Conservation (phyloP, 2,888 invertebrate genomes). For the Myopa testacea region DNA sequence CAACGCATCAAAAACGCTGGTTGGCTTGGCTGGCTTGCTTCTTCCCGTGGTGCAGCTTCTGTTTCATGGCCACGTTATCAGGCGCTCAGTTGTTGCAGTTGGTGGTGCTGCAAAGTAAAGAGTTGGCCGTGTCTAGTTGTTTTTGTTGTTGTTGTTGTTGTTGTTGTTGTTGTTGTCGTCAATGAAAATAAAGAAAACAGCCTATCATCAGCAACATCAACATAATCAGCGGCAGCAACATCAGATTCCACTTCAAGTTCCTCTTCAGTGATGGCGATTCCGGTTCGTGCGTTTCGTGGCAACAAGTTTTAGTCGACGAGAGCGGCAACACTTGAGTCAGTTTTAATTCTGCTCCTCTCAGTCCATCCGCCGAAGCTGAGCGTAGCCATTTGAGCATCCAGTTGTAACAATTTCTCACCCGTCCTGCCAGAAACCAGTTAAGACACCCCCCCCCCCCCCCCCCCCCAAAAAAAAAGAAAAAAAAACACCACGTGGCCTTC, state of each 20-base stretch:
- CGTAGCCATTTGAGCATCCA: constrained; percentile 17
- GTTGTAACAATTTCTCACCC: constrained; percentile 27
- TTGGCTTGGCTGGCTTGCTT: background rate
- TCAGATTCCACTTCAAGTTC: constrained; percentile 23
- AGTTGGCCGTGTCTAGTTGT: background rate
- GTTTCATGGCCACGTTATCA: constrained; percentile 48
- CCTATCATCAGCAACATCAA: constrained; percentile 36
- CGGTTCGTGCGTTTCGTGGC: background rate
- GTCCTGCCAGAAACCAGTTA: background rate
- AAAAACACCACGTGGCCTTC: constrained; percentile 3
- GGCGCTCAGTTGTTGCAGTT: constrained; percentile 41
- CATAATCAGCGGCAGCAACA: constrained; percentile 27
- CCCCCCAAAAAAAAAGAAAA: background rate
- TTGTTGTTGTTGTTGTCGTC: background rate
- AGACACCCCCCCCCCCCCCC: background rate
- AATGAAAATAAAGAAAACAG: constrained; percentile 4
- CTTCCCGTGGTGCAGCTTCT: constrained; percentile 33
- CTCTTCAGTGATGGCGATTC: background rate
- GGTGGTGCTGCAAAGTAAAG: background rate
- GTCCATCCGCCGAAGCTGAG: background rate
- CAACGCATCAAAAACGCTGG: constrained; percentile 31
- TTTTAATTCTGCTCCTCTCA: background rate
- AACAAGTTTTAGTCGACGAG: background rate
- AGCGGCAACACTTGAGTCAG: background rate
- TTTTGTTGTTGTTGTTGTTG: background rate